Conservation (phyloP, 2,797 vertebrate genomes). For the Phrynocephalus guinanensis region DNA sequence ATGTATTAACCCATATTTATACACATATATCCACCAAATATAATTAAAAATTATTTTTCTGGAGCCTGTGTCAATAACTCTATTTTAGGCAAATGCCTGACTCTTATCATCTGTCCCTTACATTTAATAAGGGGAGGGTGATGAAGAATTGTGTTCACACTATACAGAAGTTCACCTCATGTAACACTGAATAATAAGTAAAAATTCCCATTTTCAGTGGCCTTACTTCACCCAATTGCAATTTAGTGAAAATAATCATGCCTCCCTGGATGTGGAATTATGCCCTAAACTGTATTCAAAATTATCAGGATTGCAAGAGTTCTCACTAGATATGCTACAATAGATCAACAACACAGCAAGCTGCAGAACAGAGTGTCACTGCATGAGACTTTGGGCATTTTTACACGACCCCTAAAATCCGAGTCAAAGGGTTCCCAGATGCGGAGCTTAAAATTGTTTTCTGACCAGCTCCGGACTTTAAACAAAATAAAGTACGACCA, state of each 20-base stretch:
- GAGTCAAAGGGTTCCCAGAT: too few relatives aligned
- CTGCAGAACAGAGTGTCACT: background rate
- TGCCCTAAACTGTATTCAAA: background rate
- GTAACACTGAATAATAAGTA: background rate
- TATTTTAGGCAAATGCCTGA: background rate
- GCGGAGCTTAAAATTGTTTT: too few relatives aligned
- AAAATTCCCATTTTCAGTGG: background rate
- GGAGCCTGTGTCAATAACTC: background rate
- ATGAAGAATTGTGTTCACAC: background rate
- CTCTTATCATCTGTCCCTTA: background rate
- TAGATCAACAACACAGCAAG: background rate
- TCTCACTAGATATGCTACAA: background rate
- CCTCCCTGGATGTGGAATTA: background rate
- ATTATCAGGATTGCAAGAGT: background rate
- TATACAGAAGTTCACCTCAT: background rate
- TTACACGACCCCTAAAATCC: too few relatives aligned
- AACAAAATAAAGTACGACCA: too few relatives aligned
- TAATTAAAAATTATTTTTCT: background rate
- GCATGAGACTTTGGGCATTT: too few relatives aligned
- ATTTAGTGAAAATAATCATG: background rate
- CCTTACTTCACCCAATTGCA: background rate
- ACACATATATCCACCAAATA: background rate
- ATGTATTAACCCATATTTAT: constrained; percentile 39
- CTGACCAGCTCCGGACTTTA: too few relatives aligned
- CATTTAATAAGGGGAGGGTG: background rate